Percentiles rank a stretch among this genome's conserved stretches.
Evolutionary conservation across 2,113 vertebrate species (phyloP).

Genomic region (Puffinus mauretanicus): DNA sequence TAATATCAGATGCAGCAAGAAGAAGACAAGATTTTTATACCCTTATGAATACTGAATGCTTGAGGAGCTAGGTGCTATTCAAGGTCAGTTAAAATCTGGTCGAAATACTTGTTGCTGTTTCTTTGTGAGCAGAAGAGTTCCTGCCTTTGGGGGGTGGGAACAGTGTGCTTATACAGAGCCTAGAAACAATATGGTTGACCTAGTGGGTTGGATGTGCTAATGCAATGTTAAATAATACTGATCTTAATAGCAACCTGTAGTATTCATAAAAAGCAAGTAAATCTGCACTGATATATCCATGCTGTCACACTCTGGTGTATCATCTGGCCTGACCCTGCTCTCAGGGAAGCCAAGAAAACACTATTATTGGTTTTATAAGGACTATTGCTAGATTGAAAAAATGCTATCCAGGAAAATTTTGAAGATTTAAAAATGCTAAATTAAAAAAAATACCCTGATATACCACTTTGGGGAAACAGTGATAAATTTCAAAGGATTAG

Average conservation of each 20-base stretch:
- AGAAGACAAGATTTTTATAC: conserved; percentile 47
- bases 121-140: not conserved
- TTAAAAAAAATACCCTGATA: not conserved
- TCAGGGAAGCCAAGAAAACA: not conserved
- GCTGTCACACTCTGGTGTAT: not conserved
- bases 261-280: not conserved
- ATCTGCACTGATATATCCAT: not conserved
- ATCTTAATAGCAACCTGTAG: not conserved
- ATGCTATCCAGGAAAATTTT: not conserved
- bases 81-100: conserved; percentile 31
- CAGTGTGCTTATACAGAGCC: not conserved
- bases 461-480: not conserved
- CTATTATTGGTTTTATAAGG: not conserved
- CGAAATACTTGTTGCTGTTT: not conserved
- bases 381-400: not conserved
- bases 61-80: not conserved
- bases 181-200: not conserved
- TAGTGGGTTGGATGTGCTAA: not conserved
- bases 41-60: conserved; percentile 41
- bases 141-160: not conserved
- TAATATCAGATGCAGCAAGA: conserved; percentile 9
- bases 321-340: not conserved
- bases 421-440: not conserved
- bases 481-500: not conserved
- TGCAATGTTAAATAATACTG: not conserved